These are phyloP conservation scores for Drosophila lacertosa DNA, from an alignment of 1,140 invertebrate species.

Conservation along the genomic window DNA sequence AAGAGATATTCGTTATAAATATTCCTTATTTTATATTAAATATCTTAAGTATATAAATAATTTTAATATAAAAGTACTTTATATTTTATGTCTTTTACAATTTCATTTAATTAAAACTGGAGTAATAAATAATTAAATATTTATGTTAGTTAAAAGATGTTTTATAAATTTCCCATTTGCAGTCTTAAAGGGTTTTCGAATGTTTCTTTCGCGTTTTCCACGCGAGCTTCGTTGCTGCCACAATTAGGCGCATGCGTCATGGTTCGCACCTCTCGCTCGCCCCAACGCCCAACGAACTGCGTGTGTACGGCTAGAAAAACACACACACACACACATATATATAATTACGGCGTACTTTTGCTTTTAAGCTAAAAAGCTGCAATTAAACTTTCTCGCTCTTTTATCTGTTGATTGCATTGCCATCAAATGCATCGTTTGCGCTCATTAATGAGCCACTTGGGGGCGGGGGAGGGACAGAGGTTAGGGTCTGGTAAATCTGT, in stretches of 20 bases:
- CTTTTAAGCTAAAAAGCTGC: slow-evolving; percentile 61
- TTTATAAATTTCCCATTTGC: too few species aligned
- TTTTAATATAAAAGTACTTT: too few species aligned
- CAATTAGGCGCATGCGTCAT: slow-evolving; percentile 80
- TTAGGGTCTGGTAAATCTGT: not conserved
- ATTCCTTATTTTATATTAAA: too few species aligned
- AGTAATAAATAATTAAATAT: too few species aligned
- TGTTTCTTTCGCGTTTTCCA: not conserved
- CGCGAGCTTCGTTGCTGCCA: slow-evolving; percentile 26
- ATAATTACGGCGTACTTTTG: slow-evolving; percentile 67
- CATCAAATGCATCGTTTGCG: slow-evolving; percentile 63
- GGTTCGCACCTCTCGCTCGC: slow-evolving; percentile 23
- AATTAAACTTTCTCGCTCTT: slow-evolving; percentile 80
- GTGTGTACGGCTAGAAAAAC: too few species aligned
- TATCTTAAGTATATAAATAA: too few species aligned
- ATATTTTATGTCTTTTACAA: too few species aligned
- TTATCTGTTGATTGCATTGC: slow-evolving; percentile 65
- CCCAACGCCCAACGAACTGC: too few species aligned
- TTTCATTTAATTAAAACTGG: too few species aligned
- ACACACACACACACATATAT: too few species aligned
- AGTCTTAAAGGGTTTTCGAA: not conserved
- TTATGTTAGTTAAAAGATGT: too few species aligned
- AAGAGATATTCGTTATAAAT: too few species aligned
- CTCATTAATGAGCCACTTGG: slow-evolving; percentile 52
- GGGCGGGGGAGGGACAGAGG: not conserved